Conservation (phyloP, 2,888 invertebrate species). For the Itoplectis maculator region DNA sequence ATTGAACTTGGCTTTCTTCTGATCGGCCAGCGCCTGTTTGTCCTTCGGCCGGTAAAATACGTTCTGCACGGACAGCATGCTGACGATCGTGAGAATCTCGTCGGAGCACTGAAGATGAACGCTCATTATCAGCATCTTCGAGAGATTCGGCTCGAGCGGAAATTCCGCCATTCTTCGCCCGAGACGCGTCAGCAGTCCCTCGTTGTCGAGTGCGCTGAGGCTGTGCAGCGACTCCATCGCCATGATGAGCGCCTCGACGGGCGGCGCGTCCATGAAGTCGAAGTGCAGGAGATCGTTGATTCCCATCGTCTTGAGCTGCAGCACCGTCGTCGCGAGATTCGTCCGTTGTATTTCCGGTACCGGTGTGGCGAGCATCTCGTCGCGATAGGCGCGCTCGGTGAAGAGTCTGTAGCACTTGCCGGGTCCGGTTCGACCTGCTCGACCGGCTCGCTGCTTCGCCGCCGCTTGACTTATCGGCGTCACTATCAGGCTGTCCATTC, state of each 20-base stretch:
- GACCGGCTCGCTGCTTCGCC: slow-evolving; percentile 96
- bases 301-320: slow-evolving; percentile 99
- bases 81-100: slow-evolving; percentile 98
- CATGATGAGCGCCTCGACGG: slow-evolving; percentile 98
- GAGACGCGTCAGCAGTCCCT: slow-evolving; percentile 93
- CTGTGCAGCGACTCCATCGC: slow-evolving; percentile 99
- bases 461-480: slow-evolving; percentile 99
- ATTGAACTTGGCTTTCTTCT: slow-evolving; percentile 99
- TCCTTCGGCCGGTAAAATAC: slow-evolving; percentile 98
- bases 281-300: slow-evolving; percentile 99
- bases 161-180: slow-evolving; percentile 99
- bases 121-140: slow-evolving; percentile 99
- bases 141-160: slow-evolving; percentile 98
- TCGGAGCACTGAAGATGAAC: slow-evolving; percentile 99
- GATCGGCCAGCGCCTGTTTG: slow-evolving; percentile 98
- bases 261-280: slow-evolving; percentile 99
- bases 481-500: slow-evolving; percentile 99
- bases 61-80: slow-evolving; percentile 99
- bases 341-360: slow-evolving; percentile 99
- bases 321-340: slow-evolving; percentile 97
- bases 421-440: slow-evolving; percentile 99
- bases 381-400: slow-evolving; percentile 98
- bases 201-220: slow-evolving; percentile 97
- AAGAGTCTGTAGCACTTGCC: slow-evolving; percentile 99
- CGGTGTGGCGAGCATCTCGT: slow-evolving; percentile 99